Evolutionary conservation across 2,113 vertebrate genomes (phyloP).

Genomic region (Neotragus pygmaeus): DNA sequence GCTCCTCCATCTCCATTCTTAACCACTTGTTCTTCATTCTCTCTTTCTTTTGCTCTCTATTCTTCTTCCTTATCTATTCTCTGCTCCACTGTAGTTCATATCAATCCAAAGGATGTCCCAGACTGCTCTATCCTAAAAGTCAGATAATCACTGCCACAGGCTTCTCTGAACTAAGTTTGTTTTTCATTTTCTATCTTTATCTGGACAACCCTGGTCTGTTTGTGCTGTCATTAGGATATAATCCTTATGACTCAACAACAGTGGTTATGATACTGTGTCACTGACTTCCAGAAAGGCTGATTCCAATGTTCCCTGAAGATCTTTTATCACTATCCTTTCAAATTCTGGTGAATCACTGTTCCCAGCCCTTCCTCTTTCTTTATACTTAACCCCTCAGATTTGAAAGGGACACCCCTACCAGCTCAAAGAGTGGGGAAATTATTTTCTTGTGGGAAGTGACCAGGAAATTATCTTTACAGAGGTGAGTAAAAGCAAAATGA

Average conservation of each 20-base stretch:
- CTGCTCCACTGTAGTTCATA: neutral
- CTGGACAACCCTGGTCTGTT: neutral
- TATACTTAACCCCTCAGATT: neutral
- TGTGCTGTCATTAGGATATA: neutral
- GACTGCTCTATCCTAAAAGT: neutral
- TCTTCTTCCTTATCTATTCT: neutral
- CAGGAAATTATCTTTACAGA: neutral
- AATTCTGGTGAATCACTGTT: neutral
- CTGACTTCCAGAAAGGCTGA: neutral
- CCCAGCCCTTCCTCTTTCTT: neutral
- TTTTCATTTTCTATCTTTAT: slow-evolving; percentile 11
- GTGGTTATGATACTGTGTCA: neutral
- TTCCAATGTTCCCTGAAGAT: neutral
- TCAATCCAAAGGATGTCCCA: neutral
- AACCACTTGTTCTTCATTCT: neutral
- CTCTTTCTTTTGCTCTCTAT: neutral
- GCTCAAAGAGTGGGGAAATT: neutral
- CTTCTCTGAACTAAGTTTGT: neutral
- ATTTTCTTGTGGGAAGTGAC: neutral
- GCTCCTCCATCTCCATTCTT: neutral
- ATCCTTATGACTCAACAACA: slow-evolving; percentile 11
- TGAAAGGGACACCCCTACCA: neutral
- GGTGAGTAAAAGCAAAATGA: neutral
- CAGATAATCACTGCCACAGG: neutral
- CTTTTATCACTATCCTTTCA: neutral